Percentiles rank a stretch among this genome's conserved stretches.
Conservation (phyloP, 2,888 invertebrate genomes). For the Trissolcus japonicus region DNA sequence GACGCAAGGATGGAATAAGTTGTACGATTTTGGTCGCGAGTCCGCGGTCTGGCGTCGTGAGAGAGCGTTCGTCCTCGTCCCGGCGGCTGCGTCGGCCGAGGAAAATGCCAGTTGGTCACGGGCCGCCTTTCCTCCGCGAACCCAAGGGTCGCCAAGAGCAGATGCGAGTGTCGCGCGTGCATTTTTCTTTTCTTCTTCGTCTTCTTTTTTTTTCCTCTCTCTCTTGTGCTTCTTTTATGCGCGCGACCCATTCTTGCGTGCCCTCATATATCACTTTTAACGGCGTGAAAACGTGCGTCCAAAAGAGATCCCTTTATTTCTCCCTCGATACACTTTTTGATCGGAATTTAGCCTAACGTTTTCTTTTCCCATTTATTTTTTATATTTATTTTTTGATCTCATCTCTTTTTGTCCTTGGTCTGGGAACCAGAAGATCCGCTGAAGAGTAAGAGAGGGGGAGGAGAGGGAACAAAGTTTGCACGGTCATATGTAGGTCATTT, state of each 20-base stretch:
- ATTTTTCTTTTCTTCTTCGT: conserved; percentile 11
- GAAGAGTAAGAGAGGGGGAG: conserved; percentile 6
- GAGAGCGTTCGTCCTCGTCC: conserved; percentile 55
- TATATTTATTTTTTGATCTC: conserved; percentile 6
- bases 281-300: conserved; percentile 27
- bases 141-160: conserved; percentile 17
- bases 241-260: conserved; percentile 1
- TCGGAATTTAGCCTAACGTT: not conserved
- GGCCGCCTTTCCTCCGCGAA: conserved; percentile 46
- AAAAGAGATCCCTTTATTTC: conserved; percentile 3
- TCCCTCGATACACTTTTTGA: conserved; percentile 15
- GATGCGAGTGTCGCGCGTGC: conserved; percentile 11
- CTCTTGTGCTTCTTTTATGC: not conserved
- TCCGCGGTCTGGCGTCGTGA: conserved; percentile 7
- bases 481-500: conserved; percentile 31
- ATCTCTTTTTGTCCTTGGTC: not conserved
- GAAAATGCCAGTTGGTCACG: conserved; percentile 52
- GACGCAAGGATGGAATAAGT: not conserved
- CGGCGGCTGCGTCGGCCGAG: conserved; percentile 48
- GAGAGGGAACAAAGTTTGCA: conserved; percentile 2
- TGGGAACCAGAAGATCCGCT: not conserved
- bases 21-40: not conserved
- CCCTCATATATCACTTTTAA: conserved; percentile 28
- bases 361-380: not conserved
- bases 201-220: not conserved